Percentiles rank a stretch among this genome's conserved stretches.
Conservation (phyloP, 2,888 invertebrate genomes). For the Hemaris fuciformis region DNA sequence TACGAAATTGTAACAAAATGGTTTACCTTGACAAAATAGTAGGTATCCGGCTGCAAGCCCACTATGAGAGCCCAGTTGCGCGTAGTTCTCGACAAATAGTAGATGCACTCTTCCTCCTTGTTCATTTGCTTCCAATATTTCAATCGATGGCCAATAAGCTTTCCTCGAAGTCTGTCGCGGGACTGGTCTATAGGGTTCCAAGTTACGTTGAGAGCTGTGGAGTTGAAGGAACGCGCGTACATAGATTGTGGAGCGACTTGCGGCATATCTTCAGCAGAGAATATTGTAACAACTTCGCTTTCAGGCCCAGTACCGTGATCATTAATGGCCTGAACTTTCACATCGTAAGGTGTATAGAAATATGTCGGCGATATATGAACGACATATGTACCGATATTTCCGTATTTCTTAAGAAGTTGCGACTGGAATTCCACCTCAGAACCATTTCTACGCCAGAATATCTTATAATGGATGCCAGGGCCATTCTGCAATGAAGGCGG, state of each 20-base stretch:
- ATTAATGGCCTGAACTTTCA: slow-evolving; percentile 92
- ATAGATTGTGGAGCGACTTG: slow-evolving; percentile 93
- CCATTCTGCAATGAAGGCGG: slow-evolving; percentile 91
- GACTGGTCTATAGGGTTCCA: slow-evolving; percentile 94
- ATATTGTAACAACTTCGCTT: slow-evolving; percentile 87
- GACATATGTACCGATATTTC: slow-evolving; percentile 90
- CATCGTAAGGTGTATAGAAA: slow-evolving; percentile 92
- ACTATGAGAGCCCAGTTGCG: slow-evolving; percentile 94
- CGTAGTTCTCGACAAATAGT: slow-evolving; percentile 91
- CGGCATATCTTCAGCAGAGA: slow-evolving; percentile 96
- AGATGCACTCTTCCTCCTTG: slow-evolving; percentile 89
- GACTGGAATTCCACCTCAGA: slow-evolving; percentile 89
- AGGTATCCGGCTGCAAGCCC: slow-evolving; percentile 94
- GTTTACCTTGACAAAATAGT: slow-evolving; percentile 92
- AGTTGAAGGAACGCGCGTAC: slow-evolving; percentile 90
- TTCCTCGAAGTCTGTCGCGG: slow-evolving; percentile 92
- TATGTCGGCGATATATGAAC: slow-evolving; percentile 87
- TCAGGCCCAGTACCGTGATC: slow-evolving; percentile 91
- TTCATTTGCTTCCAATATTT: slow-evolving; percentile 94
- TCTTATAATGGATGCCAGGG: slow-evolving; percentile 93
- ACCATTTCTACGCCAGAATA: slow-evolving; percentile 91
- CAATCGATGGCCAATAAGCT: slow-evolving; percentile 94
- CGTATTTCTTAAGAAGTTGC: slow-evolving; percentile 84
- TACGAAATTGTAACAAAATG: neutral
- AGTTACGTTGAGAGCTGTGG: slow-evolving; percentile 94